These are phyloP conservation scores for Disparrhopalites patrizii DNA, from an alignment of 2,888 invertebrate genomes.

Conservation along the genomic window DNA sequence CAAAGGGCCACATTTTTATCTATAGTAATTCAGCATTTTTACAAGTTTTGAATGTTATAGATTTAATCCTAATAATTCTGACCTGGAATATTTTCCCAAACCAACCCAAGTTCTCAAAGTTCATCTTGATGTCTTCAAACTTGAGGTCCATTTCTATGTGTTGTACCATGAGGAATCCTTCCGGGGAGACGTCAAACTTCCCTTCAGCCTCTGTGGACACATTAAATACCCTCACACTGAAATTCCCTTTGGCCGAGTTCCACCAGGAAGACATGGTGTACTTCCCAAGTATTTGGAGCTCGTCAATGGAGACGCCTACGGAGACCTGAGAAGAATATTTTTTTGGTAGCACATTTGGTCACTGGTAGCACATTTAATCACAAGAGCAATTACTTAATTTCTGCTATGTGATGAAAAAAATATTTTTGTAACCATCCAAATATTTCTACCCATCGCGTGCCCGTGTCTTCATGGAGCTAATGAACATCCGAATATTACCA, in stretches of 20 bases:
- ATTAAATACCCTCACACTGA: constrained; percentile 68
- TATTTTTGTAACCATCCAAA: too few species aligned
- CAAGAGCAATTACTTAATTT: too few species aligned
- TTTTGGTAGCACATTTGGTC: neutral
- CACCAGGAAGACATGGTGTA: constrained; percentile 71
- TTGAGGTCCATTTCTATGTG: constrained; percentile 74
- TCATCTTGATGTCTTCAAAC: constrained; percentile 69
- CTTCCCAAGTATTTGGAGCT: constrained; percentile 66
- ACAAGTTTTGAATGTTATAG: too few species aligned
- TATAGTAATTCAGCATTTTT: too few species aligned
- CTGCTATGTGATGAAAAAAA: too few species aligned
- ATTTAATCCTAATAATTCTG: neutral
- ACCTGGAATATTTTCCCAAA: constrained; percentile 62
- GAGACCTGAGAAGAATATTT: constrained; percentile 58
- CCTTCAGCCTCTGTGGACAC: constrained; percentile 67
- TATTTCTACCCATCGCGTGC: too few species aligned
- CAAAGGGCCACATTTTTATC: neutral
- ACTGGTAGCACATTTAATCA: too few species aligned
- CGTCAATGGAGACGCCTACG: constrained; percentile 67
- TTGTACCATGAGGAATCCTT: constrained; percentile 72
- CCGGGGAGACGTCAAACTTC: constrained; percentile 65
- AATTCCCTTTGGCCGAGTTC: constrained; percentile 67
- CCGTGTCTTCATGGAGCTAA: too few species aligned
- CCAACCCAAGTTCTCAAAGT: constrained; percentile 77
- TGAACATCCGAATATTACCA: too few species aligned